phyloP scores from a whole-genome alignment of 2,113 vertebrate genomes.

The Hippolais icterina region DNA sequence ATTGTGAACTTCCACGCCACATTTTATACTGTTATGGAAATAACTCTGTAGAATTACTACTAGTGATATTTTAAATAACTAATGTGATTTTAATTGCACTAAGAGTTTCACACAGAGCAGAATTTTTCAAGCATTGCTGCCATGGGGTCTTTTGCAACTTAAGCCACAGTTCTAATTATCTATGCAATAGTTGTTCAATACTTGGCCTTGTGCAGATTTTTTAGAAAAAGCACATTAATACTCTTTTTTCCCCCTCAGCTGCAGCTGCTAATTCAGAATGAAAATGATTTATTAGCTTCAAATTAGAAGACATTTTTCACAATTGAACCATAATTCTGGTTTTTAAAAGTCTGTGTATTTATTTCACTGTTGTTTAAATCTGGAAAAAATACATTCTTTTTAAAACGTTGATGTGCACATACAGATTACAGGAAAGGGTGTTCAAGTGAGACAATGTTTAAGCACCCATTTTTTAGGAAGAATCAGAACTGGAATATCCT shows the following conservation, averaged over 20 bases:
- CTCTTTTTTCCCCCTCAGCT: neutral
- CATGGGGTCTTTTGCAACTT: neutral
- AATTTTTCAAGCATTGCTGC: neutral
- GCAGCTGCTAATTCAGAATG: neutral
- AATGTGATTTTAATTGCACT: neutral
- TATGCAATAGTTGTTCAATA: neutral
- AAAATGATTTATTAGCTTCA: neutral
- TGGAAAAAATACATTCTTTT: neutral
- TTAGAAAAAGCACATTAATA: neutral
- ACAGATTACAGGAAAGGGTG: neutral
- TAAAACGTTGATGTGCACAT: accelerated
- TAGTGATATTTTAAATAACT: neutral
- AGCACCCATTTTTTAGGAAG: neutral
- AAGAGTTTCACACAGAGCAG: neutral
- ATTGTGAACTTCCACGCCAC: neutral
- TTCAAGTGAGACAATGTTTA: neutral
- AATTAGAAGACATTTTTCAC: neutral
- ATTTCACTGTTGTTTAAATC: neutral
- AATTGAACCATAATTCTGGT: neutral
- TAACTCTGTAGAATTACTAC: neutral
- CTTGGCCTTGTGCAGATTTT: neutral
- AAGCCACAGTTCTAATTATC: neutral
- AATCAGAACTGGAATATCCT: neutral
- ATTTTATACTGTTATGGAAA: neutral
- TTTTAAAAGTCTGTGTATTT: neutral